Percentiles rank a stretch among this genome's conserved stretches.
phyloP scores from a whole-genome alignment of 2,113 vertebrate species.

The Tachuris rubrigastra region DNA sequence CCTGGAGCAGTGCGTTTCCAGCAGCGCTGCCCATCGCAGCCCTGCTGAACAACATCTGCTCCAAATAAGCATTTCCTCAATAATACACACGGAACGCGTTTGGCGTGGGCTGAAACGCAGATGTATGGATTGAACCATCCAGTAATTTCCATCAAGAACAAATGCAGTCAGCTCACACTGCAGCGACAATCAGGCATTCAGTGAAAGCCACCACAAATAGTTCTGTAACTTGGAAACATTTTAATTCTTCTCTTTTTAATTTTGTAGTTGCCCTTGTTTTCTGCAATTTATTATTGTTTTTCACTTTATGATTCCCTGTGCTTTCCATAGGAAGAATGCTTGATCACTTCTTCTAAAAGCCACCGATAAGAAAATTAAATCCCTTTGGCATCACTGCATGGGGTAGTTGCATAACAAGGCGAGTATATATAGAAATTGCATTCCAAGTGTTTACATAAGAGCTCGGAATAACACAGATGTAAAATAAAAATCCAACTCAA shows the following conservation, averaged over 20 bases:
- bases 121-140: not conserved
- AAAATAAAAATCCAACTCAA: not conserved
- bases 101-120: not conserved
- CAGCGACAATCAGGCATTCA: not conserved
- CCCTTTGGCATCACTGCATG: constrained; percentile 14
- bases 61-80: not conserved
- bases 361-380: constrained; percentile 15
- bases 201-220: not conserved
- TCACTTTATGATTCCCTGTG: not conserved
- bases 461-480: constrained; percentile 39
- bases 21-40: not conserved
- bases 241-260: rapidly evolving
- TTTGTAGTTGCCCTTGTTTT: not conserved
- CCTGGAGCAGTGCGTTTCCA: not conserved
- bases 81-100: not conserved
- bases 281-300: not conserved
- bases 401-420: constrained; percentile 29
- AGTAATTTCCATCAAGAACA: not conserved
- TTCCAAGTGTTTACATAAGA: constrained; percentile 55
- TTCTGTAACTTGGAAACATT: not conserved
- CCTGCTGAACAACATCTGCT: not conserved
- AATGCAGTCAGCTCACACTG: not conserved
- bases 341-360: constrained; percentile 25
- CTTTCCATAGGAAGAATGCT: not conserved
- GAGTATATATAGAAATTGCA: constrained; percentile 42